Conservation (phyloP, 2,113 vertebrate genomes). For the Cathartes aura region DNA sequence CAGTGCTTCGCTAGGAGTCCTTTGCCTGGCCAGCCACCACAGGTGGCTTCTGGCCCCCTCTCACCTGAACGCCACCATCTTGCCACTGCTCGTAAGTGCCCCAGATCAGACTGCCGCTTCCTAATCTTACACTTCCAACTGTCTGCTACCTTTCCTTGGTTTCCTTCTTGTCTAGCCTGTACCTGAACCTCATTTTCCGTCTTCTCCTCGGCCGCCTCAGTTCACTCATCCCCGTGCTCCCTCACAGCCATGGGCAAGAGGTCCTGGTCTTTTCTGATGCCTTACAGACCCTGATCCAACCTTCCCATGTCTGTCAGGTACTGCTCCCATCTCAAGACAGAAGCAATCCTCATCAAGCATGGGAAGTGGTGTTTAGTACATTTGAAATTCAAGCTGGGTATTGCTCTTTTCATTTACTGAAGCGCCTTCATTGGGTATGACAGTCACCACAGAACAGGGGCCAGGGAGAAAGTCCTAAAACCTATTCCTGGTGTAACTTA, state of each 20-base stretch:
- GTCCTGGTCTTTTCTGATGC: background rate
- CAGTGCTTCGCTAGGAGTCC: fast-evolving
- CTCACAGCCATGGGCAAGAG: background rate
- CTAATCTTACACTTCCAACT: background rate
- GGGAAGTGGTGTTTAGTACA: background rate
- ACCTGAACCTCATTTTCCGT: background rate
- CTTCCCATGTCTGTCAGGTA: background rate
- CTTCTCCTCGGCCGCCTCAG: background rate
- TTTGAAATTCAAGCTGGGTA: background rate
- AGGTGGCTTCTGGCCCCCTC: background rate
- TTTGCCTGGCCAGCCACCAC: fast-evolving
- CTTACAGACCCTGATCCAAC: background rate
- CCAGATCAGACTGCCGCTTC: background rate
- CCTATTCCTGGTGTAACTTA: background rate
- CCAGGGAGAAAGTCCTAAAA: background rate
- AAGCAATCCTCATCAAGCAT: background rate
- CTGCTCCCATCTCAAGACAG: fast-evolving
- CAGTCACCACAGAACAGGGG: background rate
- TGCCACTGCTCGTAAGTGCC: background rate
- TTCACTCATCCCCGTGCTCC: background rate
- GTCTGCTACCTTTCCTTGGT: background rate
- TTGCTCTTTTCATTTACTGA: background rate
- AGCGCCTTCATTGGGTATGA: background rate
- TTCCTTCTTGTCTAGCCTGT: background rate
- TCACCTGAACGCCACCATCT: fast-evolving